A percentile compares a stretch with the other conserved stretches of the same genome.
Conservation (phyloP, 2,113 vertebrate species). For the Pithys albifrons region DNA sequence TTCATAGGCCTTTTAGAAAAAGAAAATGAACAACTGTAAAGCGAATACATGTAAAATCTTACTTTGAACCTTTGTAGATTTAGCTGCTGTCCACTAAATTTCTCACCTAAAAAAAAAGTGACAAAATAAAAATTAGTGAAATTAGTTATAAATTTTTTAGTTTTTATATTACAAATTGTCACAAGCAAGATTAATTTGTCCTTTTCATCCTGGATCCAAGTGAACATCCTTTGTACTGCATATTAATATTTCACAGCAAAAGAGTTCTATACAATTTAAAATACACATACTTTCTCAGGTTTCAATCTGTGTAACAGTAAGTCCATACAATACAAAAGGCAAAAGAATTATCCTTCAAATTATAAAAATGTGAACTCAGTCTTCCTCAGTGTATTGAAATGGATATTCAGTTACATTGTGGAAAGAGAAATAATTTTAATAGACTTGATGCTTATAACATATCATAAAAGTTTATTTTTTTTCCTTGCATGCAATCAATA, state of each 20-base stretch:
- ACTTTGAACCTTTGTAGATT: slow-evolving; percentile 70
- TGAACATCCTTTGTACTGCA: background rate
- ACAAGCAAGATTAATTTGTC: background rate
- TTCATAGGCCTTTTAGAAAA: background rate
- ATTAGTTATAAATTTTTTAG: background rate
- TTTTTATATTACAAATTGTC: background rate
- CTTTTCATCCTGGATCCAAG: background rate
- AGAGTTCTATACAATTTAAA: background rate
- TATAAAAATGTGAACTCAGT: background rate
- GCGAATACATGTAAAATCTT: slow-evolving; percentile 51
- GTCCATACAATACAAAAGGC: background rate
- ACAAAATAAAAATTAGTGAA: slow-evolving; percentile 27
- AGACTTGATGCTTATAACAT: background rate
- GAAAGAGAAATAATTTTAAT: background rate
- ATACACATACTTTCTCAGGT: background rate
- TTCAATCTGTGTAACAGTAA: background rate
- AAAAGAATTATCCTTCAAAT: background rate
- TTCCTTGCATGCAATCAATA: background rate
- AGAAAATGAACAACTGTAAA: background rate
- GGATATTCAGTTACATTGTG: background rate
- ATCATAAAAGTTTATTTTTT: rapidly evolving
- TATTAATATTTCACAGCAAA: background rate
- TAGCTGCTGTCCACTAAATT: slow-evolving; percentile 35
- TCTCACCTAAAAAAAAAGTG: slow-evolving; percentile 64
- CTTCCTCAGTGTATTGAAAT: background rate